phyloP scores from a whole-genome alignment of 2,797 vertebrate genomes.

The Sebastes itinus region DNA sequence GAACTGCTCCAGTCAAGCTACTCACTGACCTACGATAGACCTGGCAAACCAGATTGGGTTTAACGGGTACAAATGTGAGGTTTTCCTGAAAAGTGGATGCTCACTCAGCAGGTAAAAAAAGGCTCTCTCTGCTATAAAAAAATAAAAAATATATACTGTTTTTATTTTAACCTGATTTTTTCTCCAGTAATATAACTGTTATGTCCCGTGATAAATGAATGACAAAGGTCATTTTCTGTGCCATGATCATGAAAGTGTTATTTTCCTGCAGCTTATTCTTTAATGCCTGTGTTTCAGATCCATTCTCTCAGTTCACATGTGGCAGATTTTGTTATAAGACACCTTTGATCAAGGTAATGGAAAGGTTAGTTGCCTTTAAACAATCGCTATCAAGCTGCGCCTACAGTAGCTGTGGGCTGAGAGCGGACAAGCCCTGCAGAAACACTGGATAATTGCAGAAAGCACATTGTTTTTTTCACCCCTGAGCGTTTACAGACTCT shows the following conservation, averaged over 20 bases:
- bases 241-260: not conserved
- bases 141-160: not conserved
- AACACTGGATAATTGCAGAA: conserved; percentile 55
- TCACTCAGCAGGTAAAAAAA: not conserved
- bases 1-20: not conserved
- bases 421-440: conserved; percentile 22
- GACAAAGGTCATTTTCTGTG: not conserved
- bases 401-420: conserved; percentile 15
- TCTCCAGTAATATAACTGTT: not conserved
- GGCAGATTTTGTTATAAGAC: conserved; percentile 20
- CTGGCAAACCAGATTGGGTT: conserved; percentile 6
- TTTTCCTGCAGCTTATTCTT: conserved; percentile 1
- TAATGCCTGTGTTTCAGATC: not conserved
- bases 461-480: conserved; percentile 56
- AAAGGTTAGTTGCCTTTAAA: conserved; percentile 54
- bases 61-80: not conserved
- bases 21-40: not conserved
- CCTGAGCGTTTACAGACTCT: conserved; percentile 45
- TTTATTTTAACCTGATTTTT: not conserved
- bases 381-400: not conserved
- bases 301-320: conserved; percentile 18
- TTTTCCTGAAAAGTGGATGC: not conserved
- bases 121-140: not conserved
- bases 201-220: not conserved
- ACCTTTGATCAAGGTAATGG: conserved; percentile 42